These are phyloP conservation scores for Opisthocomus hoazin DNA, from an alignment of 2,113 vertebrate species.

Conservation along the genomic window DNA sequence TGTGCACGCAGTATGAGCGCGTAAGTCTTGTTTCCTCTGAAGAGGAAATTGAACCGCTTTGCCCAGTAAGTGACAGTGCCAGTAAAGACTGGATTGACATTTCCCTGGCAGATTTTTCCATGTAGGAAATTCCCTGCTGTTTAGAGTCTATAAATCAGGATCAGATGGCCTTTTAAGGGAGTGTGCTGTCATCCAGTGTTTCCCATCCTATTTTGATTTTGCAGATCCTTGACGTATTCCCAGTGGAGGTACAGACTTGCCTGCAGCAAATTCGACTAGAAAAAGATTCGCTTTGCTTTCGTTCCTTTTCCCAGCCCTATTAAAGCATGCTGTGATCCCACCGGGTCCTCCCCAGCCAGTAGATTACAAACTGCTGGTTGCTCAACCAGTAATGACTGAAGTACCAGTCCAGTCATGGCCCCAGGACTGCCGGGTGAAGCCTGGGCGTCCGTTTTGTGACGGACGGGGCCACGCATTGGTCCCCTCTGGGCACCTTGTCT, in stretches of 20 bases:
- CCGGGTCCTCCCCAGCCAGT: not conserved
- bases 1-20: fast-evolving
- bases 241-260: not conserved
- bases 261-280: not conserved
- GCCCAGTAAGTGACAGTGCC: not conserved
- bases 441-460: too few relatives aligned
- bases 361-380: too few relatives aligned
- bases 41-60: not conserved
- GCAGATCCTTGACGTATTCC: not conserved
- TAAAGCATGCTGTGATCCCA: not conserved
- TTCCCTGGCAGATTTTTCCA: not conserved
- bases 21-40: not conserved
- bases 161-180: not conserved
- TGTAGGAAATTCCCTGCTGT: not conserved
- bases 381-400: not conserved
- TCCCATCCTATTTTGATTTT: not conserved
- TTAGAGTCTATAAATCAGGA: not conserved
- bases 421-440: not conserved
- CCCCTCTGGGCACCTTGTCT: too few relatives aligned
- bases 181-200: not conserved
- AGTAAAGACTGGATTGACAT: not conserved
- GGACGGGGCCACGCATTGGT: too few relatives aligned
- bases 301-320: fast-evolving
- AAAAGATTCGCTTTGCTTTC: not conserved
- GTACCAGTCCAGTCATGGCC: fast-evolving